Percentiles rank a stretch among this genome's conserved stretches.
Conservation (phyloP, 1,140 invertebrate genomes). For the Oryctes rhinoceros region DNA sequence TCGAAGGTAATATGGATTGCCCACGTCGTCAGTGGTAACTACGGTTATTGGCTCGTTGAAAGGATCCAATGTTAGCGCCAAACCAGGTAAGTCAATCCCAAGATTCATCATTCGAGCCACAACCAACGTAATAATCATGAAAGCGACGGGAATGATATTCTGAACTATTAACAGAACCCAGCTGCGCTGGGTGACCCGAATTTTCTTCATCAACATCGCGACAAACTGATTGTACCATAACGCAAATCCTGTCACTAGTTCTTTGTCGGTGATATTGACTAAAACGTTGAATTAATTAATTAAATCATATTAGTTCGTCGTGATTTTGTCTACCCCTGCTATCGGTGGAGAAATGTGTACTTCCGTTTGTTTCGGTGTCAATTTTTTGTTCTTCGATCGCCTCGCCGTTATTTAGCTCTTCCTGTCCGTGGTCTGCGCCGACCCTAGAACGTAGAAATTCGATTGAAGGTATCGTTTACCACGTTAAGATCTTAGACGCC, state of each 20-base stretch:
- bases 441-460: slow-evolving; percentile 58
- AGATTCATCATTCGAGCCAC: slow-evolving; percentile 56
- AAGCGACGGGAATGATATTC: slow-evolving; percentile 67
- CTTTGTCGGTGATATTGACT: slow-evolving; percentile 6
- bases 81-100: slow-evolving; percentile 59
- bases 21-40: slow-evolving; percentile 47
- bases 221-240: slow-evolving; percentile 67
- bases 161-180: slow-evolving; percentile 67
- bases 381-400: background rate
- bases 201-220: slow-evolving; percentile 71
- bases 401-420: slow-evolving; percentile 46
- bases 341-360: background rate
- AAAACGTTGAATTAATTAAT: background rate
- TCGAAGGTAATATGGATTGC: background rate
- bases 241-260: slow-evolving; percentile 56
- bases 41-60: slow-evolving; percentile 56
- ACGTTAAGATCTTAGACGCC: slow-evolving; percentile 11
- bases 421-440: slow-evolving; percentile 59
- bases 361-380: background rate
- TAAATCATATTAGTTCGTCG: background rate
- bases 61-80: slow-evolving; percentile 56
- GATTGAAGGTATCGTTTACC: slow-evolving; percentile 33
- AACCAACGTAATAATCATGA: slow-evolving; percentile 67
- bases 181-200: slow-evolving; percentile 65
- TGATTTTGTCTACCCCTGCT: slow-evolving; percentile 23